Evolutionary conservation across 2,888 invertebrate species (phyloP).

Genomic region (Mesochorus sp.): DNA sequence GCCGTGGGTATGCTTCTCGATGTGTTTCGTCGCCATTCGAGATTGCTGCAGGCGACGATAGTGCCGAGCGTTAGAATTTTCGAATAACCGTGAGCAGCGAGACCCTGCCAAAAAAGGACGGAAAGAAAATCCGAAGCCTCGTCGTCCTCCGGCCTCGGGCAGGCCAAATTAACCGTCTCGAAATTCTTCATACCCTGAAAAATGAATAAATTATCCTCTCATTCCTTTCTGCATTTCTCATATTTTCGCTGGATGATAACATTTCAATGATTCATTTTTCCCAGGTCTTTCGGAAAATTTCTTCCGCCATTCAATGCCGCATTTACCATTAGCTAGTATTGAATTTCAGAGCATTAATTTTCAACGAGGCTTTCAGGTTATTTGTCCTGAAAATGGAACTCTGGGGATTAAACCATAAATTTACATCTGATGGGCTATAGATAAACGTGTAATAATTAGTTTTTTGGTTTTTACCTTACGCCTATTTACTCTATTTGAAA

Average conservation of each 20-base stretch:
- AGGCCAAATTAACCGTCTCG: constrained; percentile 75
- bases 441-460: too few species aligned
- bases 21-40: constrained; percentile 84
- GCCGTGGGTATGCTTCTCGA: constrained; percentile 84
- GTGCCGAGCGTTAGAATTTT: constrained; percentile 85
- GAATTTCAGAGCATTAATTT: too few species aligned
- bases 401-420: too few species aligned
- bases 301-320: too few species aligned
- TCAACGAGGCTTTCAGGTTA: too few species aligned
- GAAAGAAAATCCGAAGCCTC: constrained; percentile 78
- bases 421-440: too few species aligned
- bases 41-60: constrained; percentile 85
- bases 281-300: too few species aligned
- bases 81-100: constrained; percentile 82
- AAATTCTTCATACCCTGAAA: constrained; percentile 81
- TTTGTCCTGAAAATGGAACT: too few species aligned
- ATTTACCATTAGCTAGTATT: too few species aligned
- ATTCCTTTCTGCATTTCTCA: neutral
- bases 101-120: constrained; percentile 81
- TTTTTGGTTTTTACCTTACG: too few species aligned
- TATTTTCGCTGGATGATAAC: neutral
- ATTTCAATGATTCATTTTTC: too few species aligned
- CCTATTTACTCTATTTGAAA: too few species aligned
- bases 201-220: neutral
- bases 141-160: constrained; percentile 63